phyloP scores from a whole-genome alignment of 1,140 invertebrate genomes.

The Sycobia sp. region DNA sequence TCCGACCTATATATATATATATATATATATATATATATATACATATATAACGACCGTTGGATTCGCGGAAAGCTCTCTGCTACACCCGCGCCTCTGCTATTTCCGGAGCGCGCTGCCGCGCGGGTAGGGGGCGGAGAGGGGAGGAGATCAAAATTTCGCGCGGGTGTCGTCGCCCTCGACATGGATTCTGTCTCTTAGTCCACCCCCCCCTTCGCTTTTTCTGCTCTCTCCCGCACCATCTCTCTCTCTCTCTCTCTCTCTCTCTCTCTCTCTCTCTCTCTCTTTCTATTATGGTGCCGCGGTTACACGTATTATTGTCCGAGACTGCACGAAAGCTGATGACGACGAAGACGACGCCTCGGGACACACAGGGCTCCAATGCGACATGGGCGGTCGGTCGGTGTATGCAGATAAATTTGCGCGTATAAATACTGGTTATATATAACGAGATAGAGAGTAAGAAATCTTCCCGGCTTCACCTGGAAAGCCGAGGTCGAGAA shows the following conservation, averaged over 20 bases:
- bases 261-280: too few species aligned
- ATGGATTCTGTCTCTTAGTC: constrained; percentile 6
- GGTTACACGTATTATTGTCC: neutral
- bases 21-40: too few species aligned
- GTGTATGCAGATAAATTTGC: too few species aligned
- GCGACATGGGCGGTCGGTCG: neutral
- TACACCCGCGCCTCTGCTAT: constrained; percentile 12
- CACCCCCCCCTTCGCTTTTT: too few species aligned
- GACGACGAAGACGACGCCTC: too few species aligned
- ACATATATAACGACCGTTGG: neutral
- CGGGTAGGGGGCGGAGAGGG: neutral
- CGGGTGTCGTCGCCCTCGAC: constrained; percentile 31
- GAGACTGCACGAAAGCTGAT: too few species aligned
- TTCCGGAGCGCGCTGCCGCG: neutral
- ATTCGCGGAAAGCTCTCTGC: constrained; percentile 14
- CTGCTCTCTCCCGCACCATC: too few species aligned
- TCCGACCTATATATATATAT: constrained; percentile 26
- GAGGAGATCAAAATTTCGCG: constrained; percentile 27
- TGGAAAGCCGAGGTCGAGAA: neutral
- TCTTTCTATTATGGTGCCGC: too few species aligned
- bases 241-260: too few species aligned
- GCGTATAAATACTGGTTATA: neutral
- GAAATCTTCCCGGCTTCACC: neutral
- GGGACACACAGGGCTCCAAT: too few species aligned
- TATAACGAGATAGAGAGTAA: neutral